Evolutionary conservation across 1,140 invertebrate species (phyloP).

Genomic region (Trichonephila clavata): DNA sequence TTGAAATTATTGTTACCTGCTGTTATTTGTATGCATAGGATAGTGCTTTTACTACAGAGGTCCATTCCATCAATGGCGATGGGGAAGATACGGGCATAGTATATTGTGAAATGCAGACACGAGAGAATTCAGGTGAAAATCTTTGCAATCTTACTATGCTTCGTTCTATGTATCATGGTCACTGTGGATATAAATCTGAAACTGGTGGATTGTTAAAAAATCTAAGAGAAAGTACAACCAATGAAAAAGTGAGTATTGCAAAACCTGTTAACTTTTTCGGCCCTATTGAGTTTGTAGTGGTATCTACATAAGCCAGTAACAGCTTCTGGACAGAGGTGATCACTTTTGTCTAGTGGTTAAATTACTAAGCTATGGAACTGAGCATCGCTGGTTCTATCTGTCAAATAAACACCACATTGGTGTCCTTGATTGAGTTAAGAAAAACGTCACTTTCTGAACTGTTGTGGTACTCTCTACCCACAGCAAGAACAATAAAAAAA

Average conservation of each 20-base stretch:
- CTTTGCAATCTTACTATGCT: conserved; percentile 84
- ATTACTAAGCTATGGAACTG: too few species aligned
- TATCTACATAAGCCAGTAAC: too few species aligned
- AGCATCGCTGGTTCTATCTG: too few species aligned
- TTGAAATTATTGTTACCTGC: not conserved
- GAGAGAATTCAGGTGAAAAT: conserved; percentile 90
- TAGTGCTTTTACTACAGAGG: conserved; percentile 91
- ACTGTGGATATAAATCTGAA: conserved; percentile 91
- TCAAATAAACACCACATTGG: too few species aligned
- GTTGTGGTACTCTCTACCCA: too few species aligned
- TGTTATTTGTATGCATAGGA: conserved; percentile 83
- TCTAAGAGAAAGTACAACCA: conserved; percentile 89
- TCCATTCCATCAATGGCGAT: conserved; percentile 93
- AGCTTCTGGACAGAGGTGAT: too few species aligned
- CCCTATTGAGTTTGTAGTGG: too few species aligned
- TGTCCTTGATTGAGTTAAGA: too few species aligned
- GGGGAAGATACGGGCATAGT: conserved; percentile 95
- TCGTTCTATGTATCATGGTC: conserved; percentile 88
- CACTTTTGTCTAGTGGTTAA: too few species aligned
- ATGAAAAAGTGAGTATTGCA: conserved; percentile 86
- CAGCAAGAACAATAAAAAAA: too few species aligned
- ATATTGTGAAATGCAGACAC: conserved; percentile 95
- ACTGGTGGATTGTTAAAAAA: conserved; percentile 93
- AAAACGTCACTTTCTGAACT: too few species aligned
- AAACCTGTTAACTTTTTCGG: too few species aligned